phyloP scores from a whole-genome alignment of 2,888 invertebrate genomes.

The Noctua janthe region DNA sequence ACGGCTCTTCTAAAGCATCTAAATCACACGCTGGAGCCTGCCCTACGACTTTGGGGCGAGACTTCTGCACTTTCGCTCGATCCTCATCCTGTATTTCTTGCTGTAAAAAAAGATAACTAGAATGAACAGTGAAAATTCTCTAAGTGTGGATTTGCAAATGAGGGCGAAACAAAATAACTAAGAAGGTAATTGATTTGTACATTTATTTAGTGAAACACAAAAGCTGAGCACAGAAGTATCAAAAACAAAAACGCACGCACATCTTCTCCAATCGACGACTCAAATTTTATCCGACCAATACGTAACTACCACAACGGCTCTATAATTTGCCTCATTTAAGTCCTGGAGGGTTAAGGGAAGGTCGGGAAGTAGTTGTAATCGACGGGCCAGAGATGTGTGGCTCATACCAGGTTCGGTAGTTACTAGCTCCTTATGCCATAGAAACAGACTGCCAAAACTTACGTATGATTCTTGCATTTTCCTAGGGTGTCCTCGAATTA shows the following conservation, averaged over 20 bases:
- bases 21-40: slow-evolving; percentile 25
- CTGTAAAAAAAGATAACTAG: slow-evolving; percentile 13
- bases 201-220: not conserved
- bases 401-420: not conserved
- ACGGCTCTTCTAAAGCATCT: slow-evolving; percentile 46
- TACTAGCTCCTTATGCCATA: not conserved
- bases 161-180: not conserved
- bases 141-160: not conserved
- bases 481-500: slow-evolving; percentile 68
- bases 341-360: not conserved
- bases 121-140: not conserved
- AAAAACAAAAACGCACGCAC: not conserved
- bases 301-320: not conserved
- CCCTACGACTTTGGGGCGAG: slow-evolving; percentile 43
- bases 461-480: slow-evolving; percentile 65
- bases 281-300: not conserved
- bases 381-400: not conserved
- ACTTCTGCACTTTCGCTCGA: slow-evolving; percentile 31
- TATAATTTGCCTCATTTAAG: not conserved
- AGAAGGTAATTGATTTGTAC: not conserved
- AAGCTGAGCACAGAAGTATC: not conserved
- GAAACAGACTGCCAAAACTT: slow-evolving; percentile 12
- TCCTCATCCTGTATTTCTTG: slow-evolving; percentile 5
- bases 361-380: not conserved
- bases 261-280: not conserved